Evolutionary conservation across 1,140 invertebrate genomes (phyloP).

Genomic region (Brachionus plicatilis): DNA sequence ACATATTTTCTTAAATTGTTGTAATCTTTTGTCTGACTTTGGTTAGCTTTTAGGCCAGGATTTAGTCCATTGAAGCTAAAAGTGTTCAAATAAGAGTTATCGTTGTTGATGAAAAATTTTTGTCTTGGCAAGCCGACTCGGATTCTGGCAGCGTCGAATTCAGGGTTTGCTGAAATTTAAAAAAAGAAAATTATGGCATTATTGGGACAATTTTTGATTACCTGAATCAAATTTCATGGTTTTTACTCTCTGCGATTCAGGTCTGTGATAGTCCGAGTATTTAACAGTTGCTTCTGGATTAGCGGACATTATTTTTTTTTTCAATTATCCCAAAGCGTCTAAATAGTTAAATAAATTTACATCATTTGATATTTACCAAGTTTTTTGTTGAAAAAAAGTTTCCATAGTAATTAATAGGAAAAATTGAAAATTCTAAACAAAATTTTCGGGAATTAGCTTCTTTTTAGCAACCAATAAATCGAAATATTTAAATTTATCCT

Average conservation of each 20-base stretch:
- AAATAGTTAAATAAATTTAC: constrained; percentile 19
- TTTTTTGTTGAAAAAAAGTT: constrained; percentile 1
- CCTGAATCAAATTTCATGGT: neutral
- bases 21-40: neutral
- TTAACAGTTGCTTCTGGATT: neutral
- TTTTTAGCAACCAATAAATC: neutral
- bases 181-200: no score
- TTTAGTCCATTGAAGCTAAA: neutral
- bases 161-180: neutral
- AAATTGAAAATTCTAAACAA: constrained; percentile 1
- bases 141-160: neutral
- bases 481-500: neutral
- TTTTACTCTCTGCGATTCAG: neutral
- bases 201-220: neutral
- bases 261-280: neutral
- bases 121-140: neutral
- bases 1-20: constrained; percentile 3
- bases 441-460: neutral
- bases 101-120: neutral
- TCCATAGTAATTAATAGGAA: neutral
- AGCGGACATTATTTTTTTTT: neutral
- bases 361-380: neutral
- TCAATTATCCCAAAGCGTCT: neutral
- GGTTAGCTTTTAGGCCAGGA: neutral
- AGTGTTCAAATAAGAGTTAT: neutral